These are phyloP conservation scores for Megastigmus dorsalis DNA, from an alignment of 2,888 invertebrate species.

Conservation along the genomic window DNA sequence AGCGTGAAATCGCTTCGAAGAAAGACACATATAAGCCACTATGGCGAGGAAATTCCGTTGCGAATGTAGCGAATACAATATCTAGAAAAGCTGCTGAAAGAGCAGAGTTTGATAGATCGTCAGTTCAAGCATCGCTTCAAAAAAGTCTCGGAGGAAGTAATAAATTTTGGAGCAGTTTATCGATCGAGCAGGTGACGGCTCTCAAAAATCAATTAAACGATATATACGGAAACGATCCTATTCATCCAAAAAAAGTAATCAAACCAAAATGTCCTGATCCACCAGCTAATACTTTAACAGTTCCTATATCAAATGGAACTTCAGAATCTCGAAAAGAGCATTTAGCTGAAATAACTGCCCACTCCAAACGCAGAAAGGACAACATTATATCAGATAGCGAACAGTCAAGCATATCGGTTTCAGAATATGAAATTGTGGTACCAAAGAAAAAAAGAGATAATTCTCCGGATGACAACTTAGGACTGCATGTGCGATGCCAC, in stretches of 20 bases:
- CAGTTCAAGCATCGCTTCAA: constrained; percentile 75
- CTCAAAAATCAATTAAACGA: constrained; percentile 87
- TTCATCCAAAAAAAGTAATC: constrained; percentile 62
- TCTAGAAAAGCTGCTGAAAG: constrained; percentile 78
- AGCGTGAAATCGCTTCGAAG: constrained; percentile 73
- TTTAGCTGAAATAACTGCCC: neutral
- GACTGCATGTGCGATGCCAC: constrained; percentile 70
- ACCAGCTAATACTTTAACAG: neutral
- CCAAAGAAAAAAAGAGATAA: constrained; percentile 59
- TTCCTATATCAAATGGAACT: constrained; percentile 40
- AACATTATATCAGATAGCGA: constrained; percentile 14
- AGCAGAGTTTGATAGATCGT: constrained; percentile 70
- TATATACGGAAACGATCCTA: constrained; percentile 82
- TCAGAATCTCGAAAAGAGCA: constrained; percentile 22
- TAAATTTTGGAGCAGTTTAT: constrained; percentile 88
- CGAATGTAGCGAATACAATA: constrained; percentile 85
- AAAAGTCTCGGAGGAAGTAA: constrained; percentile 81
- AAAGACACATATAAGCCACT: constrained; percentile 87
- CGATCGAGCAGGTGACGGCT: constrained; percentile 88
- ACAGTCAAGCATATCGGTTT: constrained; percentile 33
- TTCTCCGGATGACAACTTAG: constrained; percentile 57
- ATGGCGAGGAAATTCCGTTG: constrained; percentile 89
- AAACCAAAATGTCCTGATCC: constrained; percentile 26
- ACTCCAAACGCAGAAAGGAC: constrained; percentile 2
- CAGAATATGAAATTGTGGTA: constrained; percentile 67